Evolutionary conservation across 1,140 invertebrate genomes (phyloP).

Genomic region (Cydia pomonella): DNA sequence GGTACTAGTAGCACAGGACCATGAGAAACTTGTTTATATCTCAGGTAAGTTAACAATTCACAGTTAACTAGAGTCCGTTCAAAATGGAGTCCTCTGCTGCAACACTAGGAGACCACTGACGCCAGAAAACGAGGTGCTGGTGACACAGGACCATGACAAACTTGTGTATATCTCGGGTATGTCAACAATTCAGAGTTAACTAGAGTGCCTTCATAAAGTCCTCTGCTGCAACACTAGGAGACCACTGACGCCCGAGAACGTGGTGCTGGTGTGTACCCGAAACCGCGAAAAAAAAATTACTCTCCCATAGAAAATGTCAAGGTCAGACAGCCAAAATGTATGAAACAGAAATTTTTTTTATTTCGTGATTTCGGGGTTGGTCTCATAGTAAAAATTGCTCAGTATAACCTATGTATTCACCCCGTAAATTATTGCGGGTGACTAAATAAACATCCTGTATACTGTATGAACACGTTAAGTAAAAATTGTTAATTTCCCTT

Average conservation of each 20-base stretch:
- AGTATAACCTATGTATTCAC: too few species aligned
- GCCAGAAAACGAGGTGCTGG: conserved; percentile 80
- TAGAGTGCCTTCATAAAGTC: too few species aligned
- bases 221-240: conserved; percentile 86
- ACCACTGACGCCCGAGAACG: conserved; percentile 80
- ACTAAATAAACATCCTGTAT: too few species aligned
- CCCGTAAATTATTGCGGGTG: too few species aligned
- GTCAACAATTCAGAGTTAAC: too few species aligned
- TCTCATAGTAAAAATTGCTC: too few species aligned
- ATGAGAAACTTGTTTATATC: conserved; percentile 49
- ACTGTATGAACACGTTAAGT: too few species aligned
- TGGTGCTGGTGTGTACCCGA: conserved; percentile 82
- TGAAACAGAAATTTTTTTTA: too few species aligned
- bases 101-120: conserved; percentile 81
- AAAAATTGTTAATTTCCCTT: conserved; percentile 7
- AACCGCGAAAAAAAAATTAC: too few species aligned
- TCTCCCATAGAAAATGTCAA: too few species aligned
- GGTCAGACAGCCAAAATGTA: too few species aligned
- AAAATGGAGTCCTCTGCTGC: conserved; percentile 87
- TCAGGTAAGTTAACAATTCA: conserved; percentile 52
- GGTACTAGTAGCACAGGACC: conserved; percentile 81
- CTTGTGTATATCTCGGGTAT: conserved; percentile 86
- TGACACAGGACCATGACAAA: conserved; percentile 81
- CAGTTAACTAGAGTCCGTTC: conserved; percentile 57
- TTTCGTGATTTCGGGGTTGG: too few species aligned